Conservation (phyloP, 1,140 invertebrate species). For the Drosophila dunni region DNA sequence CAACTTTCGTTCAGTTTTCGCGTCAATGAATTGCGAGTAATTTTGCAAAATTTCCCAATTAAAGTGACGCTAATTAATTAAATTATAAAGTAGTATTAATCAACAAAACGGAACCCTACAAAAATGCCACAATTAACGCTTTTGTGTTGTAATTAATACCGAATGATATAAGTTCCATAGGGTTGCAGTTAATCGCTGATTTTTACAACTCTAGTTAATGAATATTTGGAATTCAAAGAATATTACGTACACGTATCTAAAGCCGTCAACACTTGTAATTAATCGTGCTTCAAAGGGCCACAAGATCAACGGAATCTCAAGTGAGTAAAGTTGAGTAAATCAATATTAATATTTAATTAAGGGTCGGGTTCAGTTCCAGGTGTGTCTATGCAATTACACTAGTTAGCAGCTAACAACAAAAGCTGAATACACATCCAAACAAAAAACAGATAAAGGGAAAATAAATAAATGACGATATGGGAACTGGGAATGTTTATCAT, state of each 20-base stretch:
- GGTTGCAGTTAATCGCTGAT: neutral
- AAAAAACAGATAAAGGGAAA: no score
- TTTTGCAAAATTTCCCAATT: neutral
- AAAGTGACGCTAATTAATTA: neutral
- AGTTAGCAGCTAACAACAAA: slow-evolving; percentile 21
- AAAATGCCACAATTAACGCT: neutral
- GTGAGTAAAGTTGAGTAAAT: neutral
- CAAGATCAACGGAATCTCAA: slow-evolving; percentile 9
- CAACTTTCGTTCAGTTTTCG: neutral
- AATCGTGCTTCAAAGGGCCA: neutral
- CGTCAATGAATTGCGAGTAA: neutral
- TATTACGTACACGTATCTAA: neutral
- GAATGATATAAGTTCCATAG: neutral
- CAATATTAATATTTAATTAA: slow-evolving; percentile 9
- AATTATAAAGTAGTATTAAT: neutral
- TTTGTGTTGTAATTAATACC: neutral
- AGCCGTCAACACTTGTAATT: slow-evolving; percentile 1
- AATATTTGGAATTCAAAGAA: neutral
- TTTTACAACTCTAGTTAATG: neutral
- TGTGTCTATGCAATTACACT: slow-evolving; percentile 23
- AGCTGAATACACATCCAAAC: slow-evolving; percentile 9
- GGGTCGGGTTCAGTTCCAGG: neutral
- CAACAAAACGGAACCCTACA: neutral
- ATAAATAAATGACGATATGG: neutral
- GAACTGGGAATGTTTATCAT: slow-evolving; percentile 14